A percentile compares a stretch with the other conserved stretches of the same genome.
phyloP scores from a whole-genome alignment of 2,113 vertebrate species.

The Rhabdornis inornatus region DNA sequence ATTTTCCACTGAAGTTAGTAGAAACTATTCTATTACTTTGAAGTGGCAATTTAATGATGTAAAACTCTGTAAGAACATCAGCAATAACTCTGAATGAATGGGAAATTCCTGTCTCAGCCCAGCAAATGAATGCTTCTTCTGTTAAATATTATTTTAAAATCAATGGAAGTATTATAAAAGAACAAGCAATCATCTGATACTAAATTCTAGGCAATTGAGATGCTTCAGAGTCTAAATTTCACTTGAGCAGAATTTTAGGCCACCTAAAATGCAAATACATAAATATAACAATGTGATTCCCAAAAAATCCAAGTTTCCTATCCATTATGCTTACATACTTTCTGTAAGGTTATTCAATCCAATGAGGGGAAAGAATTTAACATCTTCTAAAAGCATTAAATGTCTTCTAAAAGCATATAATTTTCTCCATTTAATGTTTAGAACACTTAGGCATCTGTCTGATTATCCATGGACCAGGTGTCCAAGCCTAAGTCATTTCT shows the following conservation, averaged over 20 bases:
- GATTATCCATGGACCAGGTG: background rate
- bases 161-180: background rate
- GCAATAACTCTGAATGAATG: background rate
- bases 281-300: background rate
- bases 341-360: background rate
- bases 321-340: background rate
- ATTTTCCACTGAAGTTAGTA: background rate
- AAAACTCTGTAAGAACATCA: background rate
- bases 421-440: background rate
- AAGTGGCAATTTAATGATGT: background rate
- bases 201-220: background rate
- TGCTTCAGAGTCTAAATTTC: background rate
- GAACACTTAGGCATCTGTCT: background rate
- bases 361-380: background rate
- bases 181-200: background rate
- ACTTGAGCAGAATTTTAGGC: background rate
- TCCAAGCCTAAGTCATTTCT: background rate
- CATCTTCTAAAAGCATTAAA: background rate
- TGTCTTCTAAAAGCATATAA: background rate
- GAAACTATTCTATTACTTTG: background rate
- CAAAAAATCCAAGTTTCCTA: background rate
- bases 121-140: background rate
- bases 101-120: background rate
- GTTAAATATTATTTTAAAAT: background rate
- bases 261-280: background rate